These are phyloP conservation scores for Acrossocheilus wenchowensis DNA, from an alignment of 2,797 vertebrate species.

Conservation along the genomic window DNA sequence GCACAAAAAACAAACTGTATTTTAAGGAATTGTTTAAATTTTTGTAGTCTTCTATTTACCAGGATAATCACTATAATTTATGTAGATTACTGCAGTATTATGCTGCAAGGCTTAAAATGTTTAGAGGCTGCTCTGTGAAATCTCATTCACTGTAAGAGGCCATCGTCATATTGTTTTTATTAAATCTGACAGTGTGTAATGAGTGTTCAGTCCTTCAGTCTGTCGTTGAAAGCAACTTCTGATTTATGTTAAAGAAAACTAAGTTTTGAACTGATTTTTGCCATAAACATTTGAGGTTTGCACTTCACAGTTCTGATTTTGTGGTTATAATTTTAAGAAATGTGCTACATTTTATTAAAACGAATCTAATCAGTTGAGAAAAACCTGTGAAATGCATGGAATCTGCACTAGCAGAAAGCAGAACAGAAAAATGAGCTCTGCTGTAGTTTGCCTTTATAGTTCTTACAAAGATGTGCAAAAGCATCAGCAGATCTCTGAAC, in stretches of 20 bases:
- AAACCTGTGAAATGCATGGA: not conserved
- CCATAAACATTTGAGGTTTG: not conserved
- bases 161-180: constrained; percentile 4
- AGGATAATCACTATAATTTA: not conserved
- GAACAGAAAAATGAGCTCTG: not conserved
- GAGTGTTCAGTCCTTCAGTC: not conserved
- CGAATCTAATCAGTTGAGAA: not conserved
- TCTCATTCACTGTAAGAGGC: not conserved
- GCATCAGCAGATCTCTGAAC: not conserved
- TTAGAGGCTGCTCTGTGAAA: not conserved
- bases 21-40: not conserved
- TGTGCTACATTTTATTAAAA: not conserved
- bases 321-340: not conserved
- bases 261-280: not conserved
- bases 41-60: not conserved
- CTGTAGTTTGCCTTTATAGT: not conserved
- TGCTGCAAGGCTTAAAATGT: not conserved
- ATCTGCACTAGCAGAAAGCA: not conserved
- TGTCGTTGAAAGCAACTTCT: not conserved
- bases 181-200: constrained; percentile 1
- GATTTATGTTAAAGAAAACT: not conserved
- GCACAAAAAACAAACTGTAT: not conserved
- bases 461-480: not conserved
- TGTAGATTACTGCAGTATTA: not conserved
- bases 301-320: not conserved